These are phyloP conservation scores for Protodeltote pygarga DNA, from an alignment of 2,888 invertebrate species.

Conservation along the genomic window DNA sequence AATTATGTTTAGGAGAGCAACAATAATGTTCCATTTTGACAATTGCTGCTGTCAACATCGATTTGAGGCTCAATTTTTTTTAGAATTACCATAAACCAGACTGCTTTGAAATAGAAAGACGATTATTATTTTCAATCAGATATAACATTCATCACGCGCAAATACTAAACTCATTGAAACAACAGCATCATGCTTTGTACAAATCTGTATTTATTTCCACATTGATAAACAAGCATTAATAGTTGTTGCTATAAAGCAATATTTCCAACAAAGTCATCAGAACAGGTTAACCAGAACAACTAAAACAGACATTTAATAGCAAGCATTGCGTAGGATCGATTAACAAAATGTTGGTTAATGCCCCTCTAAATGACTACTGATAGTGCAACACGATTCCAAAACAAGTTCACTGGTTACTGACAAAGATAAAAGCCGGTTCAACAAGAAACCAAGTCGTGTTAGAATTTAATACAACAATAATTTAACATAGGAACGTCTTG, in stretches of 20 bases:
- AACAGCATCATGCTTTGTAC: no score
- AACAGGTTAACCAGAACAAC: slow-evolving; percentile 15
- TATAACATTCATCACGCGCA: no score
- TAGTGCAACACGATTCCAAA: slow-evolving; percentile 31
- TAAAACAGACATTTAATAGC: slow-evolving; percentile 35
- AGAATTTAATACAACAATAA: slow-evolving; percentile 10
- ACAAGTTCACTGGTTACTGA: slow-evolving; percentile 26
- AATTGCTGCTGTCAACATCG: slow-evolving; percentile 29
- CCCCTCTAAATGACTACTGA: slow-evolving; percentile 45
- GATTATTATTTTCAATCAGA: no score
- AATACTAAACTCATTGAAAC: no score
- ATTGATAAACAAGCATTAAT: no score
- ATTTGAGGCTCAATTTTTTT: slow-evolving; percentile 8
- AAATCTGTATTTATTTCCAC: no score
- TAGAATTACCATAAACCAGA: no score
- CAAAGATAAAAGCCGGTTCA: slow-evolving; percentile 36
- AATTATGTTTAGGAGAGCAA: slow-evolving; percentile 39
- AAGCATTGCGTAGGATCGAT: slow-evolving; percentile 42
- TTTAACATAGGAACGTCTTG: slow-evolving; percentile 2
- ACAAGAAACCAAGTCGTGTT: slow-evolving; percentile 20
- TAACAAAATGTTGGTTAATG: slow-evolving; percentile 58
- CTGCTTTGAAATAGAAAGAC: no score
- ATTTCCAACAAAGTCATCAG: no score
- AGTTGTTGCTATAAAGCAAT: slow-evolving; percentile 2
- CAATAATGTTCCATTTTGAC: slow-evolving; percentile 33